phyloP scores from a whole-genome alignment of 2,113 vertebrate genomes.

The Bubo bubo region DNA sequence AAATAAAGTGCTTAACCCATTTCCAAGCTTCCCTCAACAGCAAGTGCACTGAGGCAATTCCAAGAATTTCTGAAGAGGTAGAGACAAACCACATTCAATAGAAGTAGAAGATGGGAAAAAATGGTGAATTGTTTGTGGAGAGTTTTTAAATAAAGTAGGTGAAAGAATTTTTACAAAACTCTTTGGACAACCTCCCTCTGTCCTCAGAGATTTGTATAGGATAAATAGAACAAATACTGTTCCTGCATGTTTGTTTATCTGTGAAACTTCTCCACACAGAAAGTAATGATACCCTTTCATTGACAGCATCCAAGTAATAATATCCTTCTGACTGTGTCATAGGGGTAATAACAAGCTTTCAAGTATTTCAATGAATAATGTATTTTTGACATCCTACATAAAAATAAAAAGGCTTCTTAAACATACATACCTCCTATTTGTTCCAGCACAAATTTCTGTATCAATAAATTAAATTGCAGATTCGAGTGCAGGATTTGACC shows the following conservation, averaged over 20 bases:
- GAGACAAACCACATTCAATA: neutral
- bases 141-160: slow-evolving; percentile 46
- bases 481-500: neutral
- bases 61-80: neutral
- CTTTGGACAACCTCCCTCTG: slow-evolving; percentile 18
- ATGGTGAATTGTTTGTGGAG: neutral
- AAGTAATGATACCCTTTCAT: slow-evolving; percentile 76
- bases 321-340: slow-evolving; percentile 67
- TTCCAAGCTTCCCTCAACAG: neutral
- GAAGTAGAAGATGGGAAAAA: neutral
- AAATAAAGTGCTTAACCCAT: neutral
- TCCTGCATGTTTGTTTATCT: slow-evolving; percentile 66
- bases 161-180: slow-evolving; percentile 6
- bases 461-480: neutral
- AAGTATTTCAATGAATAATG: slow-evolving; percentile 37
- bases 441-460: neutral
- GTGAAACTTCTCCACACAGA: slow-evolving; percentile 63
- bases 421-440: neutral
- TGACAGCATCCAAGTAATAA: slow-evolving; percentile 73
- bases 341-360: slow-evolving; percentile 75
- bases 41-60: neutral
- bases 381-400: slow-evolving; percentile 58
- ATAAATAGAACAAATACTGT: slow-evolving; percentile 66
- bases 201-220: slow-evolving; percentile 17
- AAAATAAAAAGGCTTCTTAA: slow-evolving; percentile 61